Conservation (phyloP, 1,140 invertebrate species). For the Lasaia peninsularis region DNA sequence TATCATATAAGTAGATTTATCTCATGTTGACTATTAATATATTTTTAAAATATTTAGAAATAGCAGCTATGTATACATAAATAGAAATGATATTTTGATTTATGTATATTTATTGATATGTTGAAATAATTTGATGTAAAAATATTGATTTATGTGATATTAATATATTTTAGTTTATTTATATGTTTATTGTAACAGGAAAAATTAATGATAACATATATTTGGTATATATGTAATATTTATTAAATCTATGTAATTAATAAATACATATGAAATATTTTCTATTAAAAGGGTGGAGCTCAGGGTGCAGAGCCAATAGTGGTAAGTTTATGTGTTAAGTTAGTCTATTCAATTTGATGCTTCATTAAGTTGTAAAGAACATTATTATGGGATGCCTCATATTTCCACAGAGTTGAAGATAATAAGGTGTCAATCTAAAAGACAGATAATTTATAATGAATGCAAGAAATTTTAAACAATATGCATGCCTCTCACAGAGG, state of each 20-base stretch:
- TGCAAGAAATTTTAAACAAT: no score
- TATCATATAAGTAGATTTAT: slow-evolving; percentile 5
- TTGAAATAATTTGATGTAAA: not conserved
- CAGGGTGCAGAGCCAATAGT: slow-evolving; percentile 95
- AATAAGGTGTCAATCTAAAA: no score
- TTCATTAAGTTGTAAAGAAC: not conserved
- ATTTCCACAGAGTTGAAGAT: no score
- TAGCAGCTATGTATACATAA: slow-evolving; percentile 55
- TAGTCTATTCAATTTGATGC: slow-evolving; percentile 2
- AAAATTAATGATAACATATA: not conserved
- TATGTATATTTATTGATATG: not conserved
- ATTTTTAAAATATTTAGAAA: slow-evolving; percentile 57
- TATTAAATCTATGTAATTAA: slow-evolving; percentile 14
- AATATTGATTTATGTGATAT: not conserved
- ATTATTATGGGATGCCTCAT: not conserved
- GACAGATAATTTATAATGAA: no score
- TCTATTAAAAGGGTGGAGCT: slow-evolving; percentile 88
- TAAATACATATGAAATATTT: slow-evolving; percentile 35
- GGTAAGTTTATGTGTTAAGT: slow-evolving; percentile 81
- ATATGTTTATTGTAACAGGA: slow-evolving; percentile 5
- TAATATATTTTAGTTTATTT: slow-evolving; percentile 10
- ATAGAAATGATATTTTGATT: not conserved
- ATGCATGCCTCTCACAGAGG: no score
- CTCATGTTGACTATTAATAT: slow-evolving; percentile 20
- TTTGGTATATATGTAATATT: slow-evolving; percentile 11